phyloP scores from a whole-genome alignment of 2,888 invertebrate genomes.

The Scaptodrosophila latifasciaeformis region DNA sequence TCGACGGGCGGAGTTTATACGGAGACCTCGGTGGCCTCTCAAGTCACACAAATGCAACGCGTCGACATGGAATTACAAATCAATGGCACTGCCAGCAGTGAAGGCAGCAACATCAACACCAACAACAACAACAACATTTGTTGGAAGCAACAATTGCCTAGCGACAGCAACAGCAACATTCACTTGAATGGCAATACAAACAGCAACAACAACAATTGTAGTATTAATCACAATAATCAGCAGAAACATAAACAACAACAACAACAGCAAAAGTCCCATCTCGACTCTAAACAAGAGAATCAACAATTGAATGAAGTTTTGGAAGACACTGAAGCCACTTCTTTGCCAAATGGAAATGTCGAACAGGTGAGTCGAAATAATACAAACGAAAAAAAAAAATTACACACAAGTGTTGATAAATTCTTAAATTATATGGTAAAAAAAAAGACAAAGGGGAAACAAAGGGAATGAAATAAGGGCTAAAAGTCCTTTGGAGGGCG shows the following conservation, averaged over 20 bases:
- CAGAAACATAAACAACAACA: constrained; percentile 35
- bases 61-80: constrained; percentile 69
- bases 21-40: constrained; percentile 63
- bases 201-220: constrained; percentile 35
- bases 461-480: too few relatives aligned
- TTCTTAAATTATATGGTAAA: too few relatives aligned
- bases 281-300: constrained; percentile 40
- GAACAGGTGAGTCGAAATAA: constrained; percentile 67
- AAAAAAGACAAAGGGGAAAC: too few relatives aligned
- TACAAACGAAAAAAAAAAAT: too few relatives aligned
- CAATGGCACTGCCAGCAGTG: constrained; percentile 42
- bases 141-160: constrained; percentile 17
- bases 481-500: too few relatives aligned
- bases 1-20: constrained; percentile 39
- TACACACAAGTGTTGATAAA: too few relatives aligned
- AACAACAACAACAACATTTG: constrained; percentile 31
- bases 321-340: constrained; percentile 40
- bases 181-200: constrained; percentile 39
- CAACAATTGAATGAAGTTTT: constrained; percentile 25
- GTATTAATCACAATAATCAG: constrained; percentile 16
- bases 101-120: constrained; percentile 32
- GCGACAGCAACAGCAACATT: constrained; percentile 33
- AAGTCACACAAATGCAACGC: constrained; percentile 70
- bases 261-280: constrained; percentile 34
- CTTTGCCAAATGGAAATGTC: constrained; percentile 55